A percentile compares a stretch with the other conserved stretches of the same genome.
Evolutionary conservation across 2,797 vertebrate species (phyloP).

Genomic region (Dallia pectoralis): DNA sequence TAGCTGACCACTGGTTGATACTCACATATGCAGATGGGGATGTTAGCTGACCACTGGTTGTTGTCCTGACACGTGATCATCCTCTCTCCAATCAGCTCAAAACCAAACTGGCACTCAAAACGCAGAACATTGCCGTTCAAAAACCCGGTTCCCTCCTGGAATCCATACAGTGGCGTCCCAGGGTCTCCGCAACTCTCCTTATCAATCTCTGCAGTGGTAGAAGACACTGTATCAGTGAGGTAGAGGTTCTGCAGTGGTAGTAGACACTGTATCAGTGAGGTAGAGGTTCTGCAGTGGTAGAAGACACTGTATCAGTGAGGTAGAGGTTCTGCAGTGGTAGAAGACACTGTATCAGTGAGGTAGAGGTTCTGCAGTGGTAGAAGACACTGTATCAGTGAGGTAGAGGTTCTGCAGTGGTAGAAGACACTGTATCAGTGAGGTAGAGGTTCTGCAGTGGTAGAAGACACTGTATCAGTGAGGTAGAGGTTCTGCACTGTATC

Average conservation of each 20-base stretch:
- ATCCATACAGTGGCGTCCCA: conserved; percentile 93
- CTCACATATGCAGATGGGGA: conserved; percentile 99
- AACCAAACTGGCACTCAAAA: conserved; percentile 98
- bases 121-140: conserved; percentile 93
- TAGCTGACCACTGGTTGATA: conserved; percentile 34
- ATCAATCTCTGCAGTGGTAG: conserved; percentile 86
- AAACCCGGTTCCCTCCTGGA: conserved; percentile 93
- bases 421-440: neutral
- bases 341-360: neutral
- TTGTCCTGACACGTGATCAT: conserved; percentile 98
- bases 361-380: conserved; percentile 75
- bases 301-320: neutral
- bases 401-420: conserved; percentile 75
- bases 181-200: conserved; percentile 98
- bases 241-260: conserved; percentile 68
- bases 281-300: conserved; percentile 75
- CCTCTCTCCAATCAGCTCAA: conserved; percentile 97
- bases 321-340: conserved; percentile 75
- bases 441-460: conserved; percentile 75
- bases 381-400: neutral
- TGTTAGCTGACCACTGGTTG: conserved; percentile 99
- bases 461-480: neutral
- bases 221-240: neutral
- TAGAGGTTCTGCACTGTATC: too few species aligned
- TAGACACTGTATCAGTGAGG: neutral